phyloP scores from a whole-genome alignment of 2,888 invertebrate species.

The Drosophila niveifrons region DNA sequence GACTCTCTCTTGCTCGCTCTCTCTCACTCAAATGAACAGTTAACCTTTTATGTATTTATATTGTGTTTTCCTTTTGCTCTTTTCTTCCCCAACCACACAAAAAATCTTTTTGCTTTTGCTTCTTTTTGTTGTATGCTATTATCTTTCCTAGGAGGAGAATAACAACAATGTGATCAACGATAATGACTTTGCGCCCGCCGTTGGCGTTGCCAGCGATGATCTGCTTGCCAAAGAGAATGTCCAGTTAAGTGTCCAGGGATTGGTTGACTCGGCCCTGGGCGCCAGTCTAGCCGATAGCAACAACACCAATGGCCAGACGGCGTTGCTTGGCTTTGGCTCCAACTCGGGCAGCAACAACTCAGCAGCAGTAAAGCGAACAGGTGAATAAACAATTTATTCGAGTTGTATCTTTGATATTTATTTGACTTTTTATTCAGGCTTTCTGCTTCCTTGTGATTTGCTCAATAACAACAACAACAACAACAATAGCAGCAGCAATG shows the following conservation, averaged over 20 bases:
- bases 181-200: slow-evolving; percentile 71
- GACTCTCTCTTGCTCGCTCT: slow-evolving; percentile 20
- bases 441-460: slow-evolving; percentile 65
- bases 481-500: slow-evolving; percentile 53
- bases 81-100: slow-evolving; percentile 78
- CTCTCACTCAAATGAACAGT: slow-evolving; percentile 33
- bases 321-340: slow-evolving; percentile 63
- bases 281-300: slow-evolving; percentile 65
- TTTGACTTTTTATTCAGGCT: slow-evolving; percentile 23
- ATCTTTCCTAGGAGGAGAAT: slow-evolving; percentile 85
- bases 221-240: slow-evolving; percentile 77
- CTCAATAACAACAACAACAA: slow-evolving; percentile 60
- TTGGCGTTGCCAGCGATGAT: slow-evolving; percentile 72
- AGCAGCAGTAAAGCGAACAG: slow-evolving; percentile 44
- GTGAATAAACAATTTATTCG: slow-evolving; percentile 17
- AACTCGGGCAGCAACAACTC: slow-evolving; percentile 45
- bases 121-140: slow-evolving; percentile 58
- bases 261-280: slow-evolving; percentile 66
- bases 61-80: slow-evolving; percentile 50
- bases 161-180: slow-evolving; percentile 76
- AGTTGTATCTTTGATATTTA: not conserved
- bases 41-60: slow-evolving; percentile 62
- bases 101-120: slow-evolving; percentile 41
- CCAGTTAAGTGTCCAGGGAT: slow-evolving; percentile 64
- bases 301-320: slow-evolving; percentile 41